Conservation (phyloP, 37 sponge, comb jelly and placozoan species). For the Chondrilla cf. caribensis region DNA sequence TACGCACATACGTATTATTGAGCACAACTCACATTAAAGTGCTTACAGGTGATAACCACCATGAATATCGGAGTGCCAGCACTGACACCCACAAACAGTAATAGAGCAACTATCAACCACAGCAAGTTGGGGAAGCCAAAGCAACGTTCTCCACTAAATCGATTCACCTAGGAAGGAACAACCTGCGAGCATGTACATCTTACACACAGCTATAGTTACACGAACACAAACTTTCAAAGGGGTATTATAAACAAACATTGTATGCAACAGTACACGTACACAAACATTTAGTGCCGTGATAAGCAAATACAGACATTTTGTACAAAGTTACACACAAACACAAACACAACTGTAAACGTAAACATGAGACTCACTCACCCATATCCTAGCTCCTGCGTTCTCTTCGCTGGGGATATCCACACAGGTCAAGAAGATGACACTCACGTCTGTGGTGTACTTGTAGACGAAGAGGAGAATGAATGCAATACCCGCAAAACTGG, state of each 20-base stretch:
- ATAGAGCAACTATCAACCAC: not conserved
- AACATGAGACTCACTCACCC: not conserved
- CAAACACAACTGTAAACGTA: too few relatives aligned
- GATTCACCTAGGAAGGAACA: not conserved
- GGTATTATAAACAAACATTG: too few relatives aligned
- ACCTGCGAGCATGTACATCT: too few relatives aligned
- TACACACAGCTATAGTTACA: too few relatives aligned
- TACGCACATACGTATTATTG: not conserved
- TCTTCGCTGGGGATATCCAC: not conserved
- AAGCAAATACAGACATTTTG: too few relatives aligned
- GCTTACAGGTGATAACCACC: not conserved
- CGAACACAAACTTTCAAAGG: too few relatives aligned
- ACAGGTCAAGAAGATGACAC: constrained; percentile 10
- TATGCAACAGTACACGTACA: too few relatives aligned
- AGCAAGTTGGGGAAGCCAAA: not conserved
- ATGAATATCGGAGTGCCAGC: not conserved
- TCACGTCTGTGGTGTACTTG: constrained; percentile 45
- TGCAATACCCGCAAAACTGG: constrained; percentile 31
- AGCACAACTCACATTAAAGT: constrained; percentile 17
- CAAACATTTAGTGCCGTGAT: too few relatives aligned
- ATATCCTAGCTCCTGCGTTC: not conserved
- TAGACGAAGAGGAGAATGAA: constrained; percentile 29
- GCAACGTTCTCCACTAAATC: not conserved
- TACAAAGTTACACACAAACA: too few relatives aligned
- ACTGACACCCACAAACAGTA: not conserved